Conservation (phyloP, 2,888 invertebrate species). For the Boloria selene region DNA sequence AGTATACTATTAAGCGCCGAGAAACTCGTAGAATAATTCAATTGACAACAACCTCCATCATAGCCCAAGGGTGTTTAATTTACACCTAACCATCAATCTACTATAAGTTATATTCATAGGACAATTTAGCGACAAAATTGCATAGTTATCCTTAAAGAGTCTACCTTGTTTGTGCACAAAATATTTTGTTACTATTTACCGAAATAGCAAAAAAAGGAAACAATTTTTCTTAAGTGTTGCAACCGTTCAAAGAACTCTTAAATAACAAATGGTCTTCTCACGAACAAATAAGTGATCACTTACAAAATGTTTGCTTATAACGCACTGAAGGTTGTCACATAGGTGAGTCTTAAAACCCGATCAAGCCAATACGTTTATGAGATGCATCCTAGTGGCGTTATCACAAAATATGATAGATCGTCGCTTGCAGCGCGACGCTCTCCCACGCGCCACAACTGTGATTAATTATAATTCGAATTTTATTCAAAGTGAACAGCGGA, state of each 20-base stretch:
- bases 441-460: constrained; percentile 78
- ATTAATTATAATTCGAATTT: constrained; percentile 83
- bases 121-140: constrained; percentile 50
- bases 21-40: constrained; percentile 81
- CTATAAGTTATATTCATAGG: constrained; percentile 73
- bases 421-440: constrained; percentile 72
- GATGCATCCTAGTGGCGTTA: constrained; percentile 79
- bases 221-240: not conserved
- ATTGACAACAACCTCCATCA: constrained; percentile 74
- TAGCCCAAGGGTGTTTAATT: constrained; percentile 72
- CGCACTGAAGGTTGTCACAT: constrained; percentile 52
- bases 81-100: constrained; percentile 72
- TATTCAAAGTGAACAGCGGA: constrained; percentile 82
- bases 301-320: constrained; percentile 41
- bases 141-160: constrained; percentile 15
- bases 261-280: constrained; percentile 33
- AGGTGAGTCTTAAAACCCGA: constrained; percentile 61
- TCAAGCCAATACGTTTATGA: constrained; percentile 70
- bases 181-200: not conserved
- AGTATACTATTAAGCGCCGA: constrained; percentile 74
- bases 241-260: constrained; percentile 27
- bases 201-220: too few relatives aligned
- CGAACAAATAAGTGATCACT: constrained; percentile 28
- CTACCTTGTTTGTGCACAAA: constrained; percentile 7
- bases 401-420: constrained; percentile 83